phyloP scores from a whole-genome alignment of 92 coral and sea anemone genomes.

The Muricea muricata region DNA sequence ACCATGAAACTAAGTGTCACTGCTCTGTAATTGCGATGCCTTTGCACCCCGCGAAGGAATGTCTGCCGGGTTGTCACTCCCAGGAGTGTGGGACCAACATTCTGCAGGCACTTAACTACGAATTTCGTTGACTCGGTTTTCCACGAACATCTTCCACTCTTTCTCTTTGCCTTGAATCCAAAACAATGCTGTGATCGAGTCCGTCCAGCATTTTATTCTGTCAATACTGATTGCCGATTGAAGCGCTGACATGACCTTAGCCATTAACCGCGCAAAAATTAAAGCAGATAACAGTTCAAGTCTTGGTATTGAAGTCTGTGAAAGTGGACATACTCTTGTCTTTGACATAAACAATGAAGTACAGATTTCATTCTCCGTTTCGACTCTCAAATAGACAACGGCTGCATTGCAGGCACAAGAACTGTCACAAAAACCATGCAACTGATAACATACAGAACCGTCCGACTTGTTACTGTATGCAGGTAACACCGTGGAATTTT shows the following conservation, averaged over 20 bases:
- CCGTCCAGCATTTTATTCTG: slow-evolving; percentile 24
- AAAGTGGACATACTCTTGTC: slow-evolving; percentile 22
- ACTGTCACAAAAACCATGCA: slow-evolving; percentile 68
- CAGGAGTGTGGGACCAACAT: slow-evolving; percentile 30
- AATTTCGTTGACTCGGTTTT: slow-evolving; percentile 30
- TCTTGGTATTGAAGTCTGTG: slow-evolving; percentile 13
- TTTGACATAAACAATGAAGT: slow-evolving; percentile 2
- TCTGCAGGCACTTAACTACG: slow-evolving; percentile 17
- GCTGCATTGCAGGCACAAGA: slow-evolving; percentile 64
- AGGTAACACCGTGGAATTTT: slow-evolving; percentile 51
- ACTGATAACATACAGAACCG: slow-evolving; percentile 35
- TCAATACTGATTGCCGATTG: slow-evolving; percentile 8
- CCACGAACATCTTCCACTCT: slow-evolving; percentile 19
- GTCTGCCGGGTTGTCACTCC: slow-evolving; percentile 34
- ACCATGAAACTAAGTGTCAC: slow-evolving; percentile 10
- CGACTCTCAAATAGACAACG: slow-evolving; percentile 42
- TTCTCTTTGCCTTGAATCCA: slow-evolving; percentile 18
- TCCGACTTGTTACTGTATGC: not conserved
- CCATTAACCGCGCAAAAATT: slow-evolving; percentile 42
- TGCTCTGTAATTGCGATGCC: not conserved
- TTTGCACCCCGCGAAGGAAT: slow-evolving; percentile 25
- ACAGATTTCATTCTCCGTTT: not conserved
- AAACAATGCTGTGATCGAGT: slow-evolving; percentile 11
- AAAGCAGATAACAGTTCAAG: slow-evolving; percentile 33
- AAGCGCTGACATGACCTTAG: slow-evolving; percentile 38